Evolutionary conservation across 2,113 vertebrate species (phyloP), one percentile per base, ranked within the genome.

Genomic region (Crotalus helleri): DNA sequence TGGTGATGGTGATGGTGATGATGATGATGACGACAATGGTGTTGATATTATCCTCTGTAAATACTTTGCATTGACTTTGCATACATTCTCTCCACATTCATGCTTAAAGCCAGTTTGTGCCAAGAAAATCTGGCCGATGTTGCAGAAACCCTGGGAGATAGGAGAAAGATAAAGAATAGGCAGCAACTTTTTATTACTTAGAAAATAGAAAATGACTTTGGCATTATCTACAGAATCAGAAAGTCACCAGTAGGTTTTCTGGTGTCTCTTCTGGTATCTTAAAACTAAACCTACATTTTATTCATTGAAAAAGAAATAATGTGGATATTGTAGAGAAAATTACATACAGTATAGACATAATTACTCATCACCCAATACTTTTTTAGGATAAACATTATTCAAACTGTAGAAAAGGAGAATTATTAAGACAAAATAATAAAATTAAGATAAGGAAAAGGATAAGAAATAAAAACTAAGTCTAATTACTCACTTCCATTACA

Each of bases 251-350:
- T 90, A 95, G 94, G 23, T 94, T 95, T 93, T 81, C 33, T 11
- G 92, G 94, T 3, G 94, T 95, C 81, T 96, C 96, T 87, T 97
- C 97, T 90, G 95, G 95, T 92, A 96, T 91, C 95, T 98, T 98
- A 94, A 98, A 98, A 24, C 96, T 98, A 86, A 94, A 95, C 13
- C 96, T 97, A 98, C 44, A 0, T 97, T 98, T 94, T 97, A 98
- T 93, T 98, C n/a, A 19, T 19, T 0, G 95, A 96, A 89, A 97
- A 97, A 54, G 98, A 97, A 85, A 97, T 97, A 53, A 98, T 9
- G 95, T 93, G 96, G 95, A 93, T 39, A 39, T 19, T 81, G 15
- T 97, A 97, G 61, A 46, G 29, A 24, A 33, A 88, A 97, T 94
- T 57, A 97, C 94, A 94, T 87, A 96, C 3, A 7, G 51, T 87